Base-by-base conservation (phyloP, 1,140 invertebrate genomes). In the Drosophila pseudoobscura region DNA sequence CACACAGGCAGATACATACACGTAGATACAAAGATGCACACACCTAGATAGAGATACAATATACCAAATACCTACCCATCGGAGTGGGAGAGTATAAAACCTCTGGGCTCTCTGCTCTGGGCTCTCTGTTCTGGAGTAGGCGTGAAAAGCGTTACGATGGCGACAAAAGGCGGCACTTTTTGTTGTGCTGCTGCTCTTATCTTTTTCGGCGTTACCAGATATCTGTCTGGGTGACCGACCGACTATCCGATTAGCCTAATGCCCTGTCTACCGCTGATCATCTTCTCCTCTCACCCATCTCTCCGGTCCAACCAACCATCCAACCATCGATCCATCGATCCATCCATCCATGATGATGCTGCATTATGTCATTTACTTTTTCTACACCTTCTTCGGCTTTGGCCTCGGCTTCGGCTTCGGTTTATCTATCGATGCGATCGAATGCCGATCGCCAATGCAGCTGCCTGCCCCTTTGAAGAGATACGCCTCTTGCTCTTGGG, bases 291-390 rank as follows among this genome's bases (percentile, higher is more conserved):
- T 13, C 11, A 39, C 35, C 35, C 35, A 39, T 11, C 35, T 39
- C 35, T 39, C 1, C 11, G 35, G 3, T 13, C 9, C 35, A 39
- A 39, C 11, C 35, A 39, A 39, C 8, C 31, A 69, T 49, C 6
- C 26, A 31, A 6, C 35, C 11, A 62, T 26, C 46, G 29, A 35
- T 9, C 46, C 47, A 39, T 5, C 47, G 47, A 20, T 54, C 66
- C 43, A 52, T 2, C 56, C 68, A 56, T 68, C 60, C 54, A 61
- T 68, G 70, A 87, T 87, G 83, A 82, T 88, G 83, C 83, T 70
- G 83, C 83, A 83, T 88, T 88, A 88, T 88, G 83, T 88, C 83
- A 88, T 88, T 87, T 83, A 80, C 65, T 83, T 83, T 76, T 79
- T 88, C 83, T 88, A 75, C 83, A 87, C 83, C 83, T 87, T 76